Percentiles rank a stretch among this genome's conserved stretches.
Conservation (phyloP, 2,113 vertebrate species). For the Campylomormyrus tamandua region DNA sequence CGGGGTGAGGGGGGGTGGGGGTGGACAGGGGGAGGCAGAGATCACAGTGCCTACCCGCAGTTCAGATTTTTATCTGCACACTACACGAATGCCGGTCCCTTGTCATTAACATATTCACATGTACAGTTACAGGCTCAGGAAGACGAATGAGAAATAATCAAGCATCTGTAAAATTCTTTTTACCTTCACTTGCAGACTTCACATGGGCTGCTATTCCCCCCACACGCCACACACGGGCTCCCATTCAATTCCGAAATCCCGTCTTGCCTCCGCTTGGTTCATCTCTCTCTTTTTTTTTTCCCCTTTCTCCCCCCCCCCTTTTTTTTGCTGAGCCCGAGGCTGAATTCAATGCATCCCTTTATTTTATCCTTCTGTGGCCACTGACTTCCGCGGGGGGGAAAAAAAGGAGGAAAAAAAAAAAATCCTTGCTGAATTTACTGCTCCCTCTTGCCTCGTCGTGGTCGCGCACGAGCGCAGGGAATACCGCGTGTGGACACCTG, state of each 20-base stretch:
- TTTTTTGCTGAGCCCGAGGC: conserved; percentile 30
- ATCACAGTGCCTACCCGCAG: background rate
- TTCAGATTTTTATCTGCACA: background rate
- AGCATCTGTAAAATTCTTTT: conserved; percentile 43
- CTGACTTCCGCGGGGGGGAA: conserved; percentile 41
- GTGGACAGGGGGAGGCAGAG: background rate
- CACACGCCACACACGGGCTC: conserved; percentile 57
- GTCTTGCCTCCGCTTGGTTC: conserved; percentile 1
- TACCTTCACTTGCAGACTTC: conserved; percentile 71
- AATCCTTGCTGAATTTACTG: background rate
- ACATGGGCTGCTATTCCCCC: conserved; percentile 63
- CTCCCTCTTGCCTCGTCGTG: conserved; percentile 37
- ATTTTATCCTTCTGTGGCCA: conserved; percentile 47
- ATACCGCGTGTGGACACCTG: conserved; percentile 15
- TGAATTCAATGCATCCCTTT: conserved; percentile 57
- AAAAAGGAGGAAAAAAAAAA: conserved; percentile 5
- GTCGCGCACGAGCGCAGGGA: conserved; percentile 35
- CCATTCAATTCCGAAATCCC: conserved; percentile 60
- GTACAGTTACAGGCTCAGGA: background rate
- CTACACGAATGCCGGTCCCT: conserved; percentile 12
- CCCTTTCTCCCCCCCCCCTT: background rate
- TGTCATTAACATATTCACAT: background rate
- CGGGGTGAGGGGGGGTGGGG: background rate
- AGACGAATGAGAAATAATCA: background rate
- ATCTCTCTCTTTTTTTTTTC: conserved; percentile 30